phyloP scores from a whole-genome alignment of 2,888 invertebrate species.

The Acanthopleura granulata region DNA sequence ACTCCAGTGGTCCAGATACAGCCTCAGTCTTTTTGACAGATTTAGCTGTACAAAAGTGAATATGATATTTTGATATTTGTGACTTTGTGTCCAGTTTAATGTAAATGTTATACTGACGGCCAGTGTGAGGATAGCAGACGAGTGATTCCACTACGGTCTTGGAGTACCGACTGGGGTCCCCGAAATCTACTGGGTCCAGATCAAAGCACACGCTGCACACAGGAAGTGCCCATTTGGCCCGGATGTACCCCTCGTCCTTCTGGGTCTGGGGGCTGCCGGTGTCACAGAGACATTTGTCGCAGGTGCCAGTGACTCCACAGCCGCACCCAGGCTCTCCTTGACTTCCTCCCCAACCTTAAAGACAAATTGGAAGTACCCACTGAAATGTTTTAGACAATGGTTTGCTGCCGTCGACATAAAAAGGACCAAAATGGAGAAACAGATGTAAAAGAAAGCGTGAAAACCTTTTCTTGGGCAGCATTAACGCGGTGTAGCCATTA shows the following conservation, averaged over 20 bases:
- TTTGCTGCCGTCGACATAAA: too few species aligned
- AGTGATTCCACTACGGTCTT: background rate
- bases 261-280: constrained; percentile 24
- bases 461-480: too few species aligned
- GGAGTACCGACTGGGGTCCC: constrained; percentile 18
- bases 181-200: constrained; percentile 7
- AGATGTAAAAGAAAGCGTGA: too few species aligned
- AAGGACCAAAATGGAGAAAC: too few species aligned
- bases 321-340: constrained; percentile 37
- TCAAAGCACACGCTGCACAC: constrained; percentile 32
- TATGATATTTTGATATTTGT: too few species aligned
- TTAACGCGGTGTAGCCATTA: too few species aligned
- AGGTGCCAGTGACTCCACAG: constrained; percentile 44
- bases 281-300: constrained; percentile 53
- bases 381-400: too few species aligned
- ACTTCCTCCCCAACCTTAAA: constrained; percentile 44
- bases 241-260: constrained; percentile 30
- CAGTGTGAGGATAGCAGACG: constrained; percentile 9
- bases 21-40: too few species aligned
- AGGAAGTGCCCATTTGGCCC: constrained; percentile 31
- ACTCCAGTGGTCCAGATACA: too few species aligned
- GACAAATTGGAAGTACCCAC: background rate
- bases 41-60: too few species aligned
- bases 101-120: background rate
- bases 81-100: too few species aligned